These are phyloP conservation scores for Acholoe squamosa DNA, from an alignment of 2,888 invertebrate genomes.

Conservation along the genomic window DNA sequence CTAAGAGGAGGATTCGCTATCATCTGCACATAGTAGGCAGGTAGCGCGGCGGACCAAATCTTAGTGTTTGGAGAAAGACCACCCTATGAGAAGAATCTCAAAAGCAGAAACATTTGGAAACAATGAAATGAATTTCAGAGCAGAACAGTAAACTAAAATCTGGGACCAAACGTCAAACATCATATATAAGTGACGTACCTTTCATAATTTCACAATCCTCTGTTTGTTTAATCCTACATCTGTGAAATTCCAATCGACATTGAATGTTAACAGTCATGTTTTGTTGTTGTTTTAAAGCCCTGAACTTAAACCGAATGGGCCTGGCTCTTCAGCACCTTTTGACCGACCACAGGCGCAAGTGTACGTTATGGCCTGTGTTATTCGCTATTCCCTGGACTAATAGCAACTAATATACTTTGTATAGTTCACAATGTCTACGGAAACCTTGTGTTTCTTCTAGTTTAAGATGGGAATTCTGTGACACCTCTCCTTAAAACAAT, in stretches of 20 bases:
- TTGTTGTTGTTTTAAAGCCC: conserved; percentile 62
- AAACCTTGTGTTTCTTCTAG: conserved; percentile 37
- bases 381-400: conserved; percentile 59
- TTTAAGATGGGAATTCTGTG: conserved; percentile 55
- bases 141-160: background rate
- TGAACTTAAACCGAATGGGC: conserved; percentile 60
- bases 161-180: conserved; percentile 55
- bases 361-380: conserved; percentile 58
- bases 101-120: background rate
- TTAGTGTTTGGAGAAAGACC: too few relatives aligned
- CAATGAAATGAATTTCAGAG: background rate
- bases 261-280: conserved; percentile 49
- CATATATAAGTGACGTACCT: conserved; percentile 57
- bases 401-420: conserved; percentile 60
- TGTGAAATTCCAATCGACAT: background rate
- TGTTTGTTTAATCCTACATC: background rate
- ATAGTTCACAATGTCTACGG: conserved; percentile 48
- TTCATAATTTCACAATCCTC: conserved; percentile 17
- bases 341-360: conserved; percentile 46
- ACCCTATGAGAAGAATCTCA: too few relatives aligned
- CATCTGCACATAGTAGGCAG: conserved; percentile 38
- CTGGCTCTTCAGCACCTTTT: conserved; percentile 56
- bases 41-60: background rate
- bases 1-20: background rate
- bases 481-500: conserved; percentile 36